These are phyloP conservation scores for Notolepis coatsorum DNA, from an alignment of 2,797 vertebrate species.

Conservation along the genomic window DNA sequence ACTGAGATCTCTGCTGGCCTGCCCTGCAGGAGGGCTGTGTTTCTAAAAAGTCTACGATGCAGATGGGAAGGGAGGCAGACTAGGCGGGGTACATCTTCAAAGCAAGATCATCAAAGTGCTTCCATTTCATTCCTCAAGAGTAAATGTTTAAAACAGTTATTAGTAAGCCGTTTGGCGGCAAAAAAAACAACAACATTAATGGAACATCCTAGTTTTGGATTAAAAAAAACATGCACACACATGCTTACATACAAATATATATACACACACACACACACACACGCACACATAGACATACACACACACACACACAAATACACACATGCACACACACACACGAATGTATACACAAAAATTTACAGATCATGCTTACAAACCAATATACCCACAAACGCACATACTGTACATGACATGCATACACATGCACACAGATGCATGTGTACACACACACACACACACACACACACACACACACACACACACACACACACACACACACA, in stretches of 20 bases:
- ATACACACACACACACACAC: background rate
- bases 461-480: background rate
- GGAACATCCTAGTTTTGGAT: conserved; percentile 15
- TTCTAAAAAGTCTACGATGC: conserved; percentile 62
- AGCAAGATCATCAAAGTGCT: conserved; percentile 69
- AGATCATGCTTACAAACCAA: background rate
- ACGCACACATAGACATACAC: background rate
- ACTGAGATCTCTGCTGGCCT: conserved; percentile 64
- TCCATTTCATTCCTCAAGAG: conserved; percentile 64
- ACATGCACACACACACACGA: too few relatives aligned
- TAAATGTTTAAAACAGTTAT: conserved; percentile 59
- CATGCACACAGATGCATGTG: background rate
- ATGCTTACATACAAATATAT: background rate
- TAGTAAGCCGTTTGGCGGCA: conserved; percentile 46
- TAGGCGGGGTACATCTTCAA: conserved; percentile 60
- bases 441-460: conserved; percentile 13
- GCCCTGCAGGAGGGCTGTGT: conserved; percentile 58
- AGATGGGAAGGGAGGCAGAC: conserved; percentile 33
- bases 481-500: background rate
- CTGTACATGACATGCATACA: conserved; percentile 22
- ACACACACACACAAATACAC: too few relatives aligned
- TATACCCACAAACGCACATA: conserved; percentile 7
- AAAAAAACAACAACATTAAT: conserved; percentile 36
- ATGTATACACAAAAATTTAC: background rate
- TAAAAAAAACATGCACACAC: conserved; percentile 1